Conservation (phyloP, 2,888 invertebrate species). For the Bugulina stolonifera region DNA sequence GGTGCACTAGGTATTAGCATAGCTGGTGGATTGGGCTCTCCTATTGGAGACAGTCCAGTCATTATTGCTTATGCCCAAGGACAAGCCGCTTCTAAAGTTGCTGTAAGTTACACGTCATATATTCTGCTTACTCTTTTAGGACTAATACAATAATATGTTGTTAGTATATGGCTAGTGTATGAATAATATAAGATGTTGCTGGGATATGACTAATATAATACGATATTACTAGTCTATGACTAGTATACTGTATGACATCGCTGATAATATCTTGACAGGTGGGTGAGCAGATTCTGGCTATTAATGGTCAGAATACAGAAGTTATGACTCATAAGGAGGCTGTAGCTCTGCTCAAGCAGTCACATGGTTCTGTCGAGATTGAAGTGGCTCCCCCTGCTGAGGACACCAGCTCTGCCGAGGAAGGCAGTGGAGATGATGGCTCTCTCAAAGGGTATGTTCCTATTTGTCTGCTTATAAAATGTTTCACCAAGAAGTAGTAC, state of each 20-base stretch:
- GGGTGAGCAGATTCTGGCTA: conserved; percentile 30
- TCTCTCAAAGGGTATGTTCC: background rate
- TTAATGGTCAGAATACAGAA: conserved; percentile 51
- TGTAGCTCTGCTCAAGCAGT: conserved; percentile 46
- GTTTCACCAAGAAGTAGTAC: no score
- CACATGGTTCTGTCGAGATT: conserved; percentile 38
- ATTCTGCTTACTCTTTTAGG: no score
- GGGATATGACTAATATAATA: no score
- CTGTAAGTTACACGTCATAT: no score
- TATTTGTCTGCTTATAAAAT: no score
- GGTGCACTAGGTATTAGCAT: conserved; percentile 49
- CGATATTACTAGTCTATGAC: no score
- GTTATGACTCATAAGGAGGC: conserved; percentile 52
- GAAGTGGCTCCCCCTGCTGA: conserved; percentile 38
- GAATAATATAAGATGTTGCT: no score
- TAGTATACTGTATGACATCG: no score
- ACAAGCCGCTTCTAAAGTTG: conserved; percentile 16
- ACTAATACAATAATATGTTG: no score
- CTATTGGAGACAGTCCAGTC: conserved; percentile 47
- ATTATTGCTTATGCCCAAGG: conserved; percentile 39
- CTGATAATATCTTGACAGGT: no score
- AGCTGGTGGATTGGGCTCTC: conserved; percentile 45
- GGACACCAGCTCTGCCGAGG: background rate
- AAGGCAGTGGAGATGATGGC: conserved; percentile 2
- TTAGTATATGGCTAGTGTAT: no score